Conservation (phyloP, 2,888 invertebrate genomes). For the Tyria jacobaeae region DNA sequence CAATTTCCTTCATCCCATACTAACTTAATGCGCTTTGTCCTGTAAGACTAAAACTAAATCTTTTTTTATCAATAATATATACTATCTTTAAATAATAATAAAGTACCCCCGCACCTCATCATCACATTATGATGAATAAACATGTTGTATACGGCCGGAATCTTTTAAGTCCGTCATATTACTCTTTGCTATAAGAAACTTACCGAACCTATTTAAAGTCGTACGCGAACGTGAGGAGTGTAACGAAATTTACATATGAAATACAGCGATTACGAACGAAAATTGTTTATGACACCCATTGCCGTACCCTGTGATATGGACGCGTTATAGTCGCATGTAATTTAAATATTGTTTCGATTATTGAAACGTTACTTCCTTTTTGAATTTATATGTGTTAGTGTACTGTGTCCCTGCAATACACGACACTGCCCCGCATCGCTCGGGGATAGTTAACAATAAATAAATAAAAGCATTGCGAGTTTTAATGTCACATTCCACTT, state of each 20-base stretch:
- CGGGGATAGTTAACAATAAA: conserved; percentile 82
- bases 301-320: conserved; percentile 24
- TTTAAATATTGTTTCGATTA: conserved; percentile 71
- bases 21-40: neutral
- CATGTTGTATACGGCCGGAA: neutral
- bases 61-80: neutral
- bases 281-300: neutral
- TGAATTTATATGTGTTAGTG: conserved; percentile 81
- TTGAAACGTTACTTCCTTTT: conserved; percentile 81
- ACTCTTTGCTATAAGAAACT: neutral
- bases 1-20: neutral
- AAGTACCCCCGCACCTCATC: neutral
- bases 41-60: neutral
- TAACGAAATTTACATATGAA: neutral
- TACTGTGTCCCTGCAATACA: conserved; percentile 76
- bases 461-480: conserved; percentile 65
- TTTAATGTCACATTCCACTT: conserved; percentile 42
- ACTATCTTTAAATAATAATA: neutral
- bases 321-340: conserved; percentile 45
- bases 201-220: neutral
- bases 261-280: neutral
- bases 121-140: neutral
- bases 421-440: conserved; percentile 64
- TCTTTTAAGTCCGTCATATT: neutral
- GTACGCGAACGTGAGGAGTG: neutral